phyloP scores from a whole-genome alignment of 2,888 invertebrate genomes.

The Pyrochroa serraticornis region DNA sequence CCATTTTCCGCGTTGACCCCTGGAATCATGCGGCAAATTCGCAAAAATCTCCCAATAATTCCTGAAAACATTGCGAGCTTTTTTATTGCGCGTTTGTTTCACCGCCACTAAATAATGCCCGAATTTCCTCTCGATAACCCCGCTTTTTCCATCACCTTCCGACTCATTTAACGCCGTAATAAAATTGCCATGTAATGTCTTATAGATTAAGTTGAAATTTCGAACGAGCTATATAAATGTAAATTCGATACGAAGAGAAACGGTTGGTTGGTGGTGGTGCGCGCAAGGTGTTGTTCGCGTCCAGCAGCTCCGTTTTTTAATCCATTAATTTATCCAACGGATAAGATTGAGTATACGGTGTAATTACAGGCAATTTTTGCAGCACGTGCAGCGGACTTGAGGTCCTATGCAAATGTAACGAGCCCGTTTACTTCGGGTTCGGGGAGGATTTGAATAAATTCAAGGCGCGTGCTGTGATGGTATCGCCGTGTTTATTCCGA shows the following conservation, averaged over 20 bases:
- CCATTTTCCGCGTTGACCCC: no score
- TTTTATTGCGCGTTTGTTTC: constrained; percentile 18
- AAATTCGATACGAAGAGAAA: constrained; percentile 18
- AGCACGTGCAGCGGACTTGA: neutral
- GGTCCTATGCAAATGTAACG: constrained; percentile 4
- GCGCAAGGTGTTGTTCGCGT: no score
- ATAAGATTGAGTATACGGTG: constrained; percentile 13
- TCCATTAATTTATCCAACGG: constrained; percentile 21
- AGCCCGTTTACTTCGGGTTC: neutral
- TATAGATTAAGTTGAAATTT: constrained; percentile 30
- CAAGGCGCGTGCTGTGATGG: neutral
- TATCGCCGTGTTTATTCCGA: neutral
- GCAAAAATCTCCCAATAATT: constrained; percentile 7
- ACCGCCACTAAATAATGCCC: constrained; percentile 15
- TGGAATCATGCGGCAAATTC: neutral
- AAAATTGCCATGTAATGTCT: constrained; percentile 30
- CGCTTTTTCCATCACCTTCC: constrained; percentile 20
- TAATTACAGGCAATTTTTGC: neutral
- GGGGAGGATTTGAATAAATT: constrained; percentile 6
- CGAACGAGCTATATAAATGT: constrained; percentile 30
- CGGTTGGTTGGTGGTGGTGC: no score
- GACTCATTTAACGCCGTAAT: constrained; percentile 28
- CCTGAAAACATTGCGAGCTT: constrained; percentile 11
- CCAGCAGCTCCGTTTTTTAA: constrained; percentile 8
- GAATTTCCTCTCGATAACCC: constrained; percentile 8